Evolutionary conservation across 2,888 invertebrate species (phyloP), one percentile per base, ranked within the genome.

Genomic region (Bellardia pandia): DNA sequence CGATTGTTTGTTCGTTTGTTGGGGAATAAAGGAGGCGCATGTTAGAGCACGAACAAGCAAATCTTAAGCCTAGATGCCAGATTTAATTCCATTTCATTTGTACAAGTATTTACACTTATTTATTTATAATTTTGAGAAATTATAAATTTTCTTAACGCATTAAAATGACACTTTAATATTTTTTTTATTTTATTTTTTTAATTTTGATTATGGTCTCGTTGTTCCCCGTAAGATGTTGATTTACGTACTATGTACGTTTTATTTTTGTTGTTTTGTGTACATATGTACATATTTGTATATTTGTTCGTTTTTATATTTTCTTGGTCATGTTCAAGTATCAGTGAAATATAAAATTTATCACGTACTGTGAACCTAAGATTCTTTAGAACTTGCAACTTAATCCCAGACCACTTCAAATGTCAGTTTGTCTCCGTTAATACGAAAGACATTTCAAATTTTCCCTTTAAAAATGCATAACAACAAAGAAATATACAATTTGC

Each of bases 371-470:
- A 79, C 79, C 76, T 72, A 71, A 80, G 74, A 85, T 87, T 87
- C 87, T 78, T 69, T 56, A 64, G 85, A 85, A 87, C 64, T 71
- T 82, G 85, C 85, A 87, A 87, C 78, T 78, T 85, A 85, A 87
- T 85, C 81, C 85, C 85, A 81, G 81, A 87, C 87, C 85, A 85
- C 81, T 87, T 87, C 77, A 87, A 85, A 80, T 80, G 84, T 76
- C 82, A 71, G 83, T 79, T 77, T 74, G 84, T 74, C 77, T 69
- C 42, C 69, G 80, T 78, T 75, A 75, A 75, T 62, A 76, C 76
- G 62, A 77, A 74, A 81, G 62, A 77, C 75, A 81, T 78, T 71
- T 83, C 37, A 69, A 64, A 71, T 66, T 48, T 81, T 75, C 48
- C 74, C 74, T 40, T 74, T 58, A 58, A 72, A 14, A 62, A 40